Conservation (phyloP, 1,140 invertebrate genomes). For the Drosophila obscura region DNA sequence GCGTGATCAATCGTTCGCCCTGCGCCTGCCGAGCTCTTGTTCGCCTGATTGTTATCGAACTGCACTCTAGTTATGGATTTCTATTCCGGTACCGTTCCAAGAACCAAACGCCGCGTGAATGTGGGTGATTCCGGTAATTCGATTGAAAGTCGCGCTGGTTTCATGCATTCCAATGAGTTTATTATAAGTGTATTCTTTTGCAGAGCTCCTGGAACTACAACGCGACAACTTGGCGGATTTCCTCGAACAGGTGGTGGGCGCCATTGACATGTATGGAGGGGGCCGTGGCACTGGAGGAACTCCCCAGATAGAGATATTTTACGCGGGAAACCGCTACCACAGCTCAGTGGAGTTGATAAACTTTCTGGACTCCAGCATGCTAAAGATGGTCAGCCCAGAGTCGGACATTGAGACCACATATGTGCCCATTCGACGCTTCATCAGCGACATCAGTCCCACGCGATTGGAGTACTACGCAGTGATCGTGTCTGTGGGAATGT, state of each 20-base stretch:
- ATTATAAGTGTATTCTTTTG: neutral
- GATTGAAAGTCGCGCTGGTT: neutral
- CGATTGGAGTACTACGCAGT: slow-evolving; percentile 72
- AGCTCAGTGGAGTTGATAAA: slow-evolving; percentile 76
- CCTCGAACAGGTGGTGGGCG: slow-evolving; percentile 65
- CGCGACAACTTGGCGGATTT: slow-evolving; percentile 66
- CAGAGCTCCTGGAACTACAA: slow-evolving; percentile 61
- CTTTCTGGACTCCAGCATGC: slow-evolving; percentile 65
- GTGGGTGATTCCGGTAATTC: too few relatives aligned
- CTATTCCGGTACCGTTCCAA: too few relatives aligned
- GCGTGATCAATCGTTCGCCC: too few relatives aligned
- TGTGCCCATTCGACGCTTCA: slow-evolving; percentile 59
- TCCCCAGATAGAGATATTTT: slow-evolving; percentile 50
- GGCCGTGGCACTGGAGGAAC: slow-evolving; percentile 9
- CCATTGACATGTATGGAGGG: slow-evolving; percentile 52
- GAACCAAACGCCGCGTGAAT: too few relatives aligned
- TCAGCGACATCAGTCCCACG: slow-evolving; percentile 68
- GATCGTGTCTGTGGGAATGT: slow-evolving; percentile 66
- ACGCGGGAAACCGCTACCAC: slow-evolving; percentile 75
- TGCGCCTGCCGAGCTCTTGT: too few relatives aligned
- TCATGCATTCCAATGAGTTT: neutral
- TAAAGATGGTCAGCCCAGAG: slow-evolving; percentile 30
- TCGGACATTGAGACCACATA: slow-evolving; percentile 59
- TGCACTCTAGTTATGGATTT: too few relatives aligned
- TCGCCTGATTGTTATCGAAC: too few relatives aligned